Conservation (phyloP, 2,113 vertebrate genomes). For the Apus apus region DNA sequence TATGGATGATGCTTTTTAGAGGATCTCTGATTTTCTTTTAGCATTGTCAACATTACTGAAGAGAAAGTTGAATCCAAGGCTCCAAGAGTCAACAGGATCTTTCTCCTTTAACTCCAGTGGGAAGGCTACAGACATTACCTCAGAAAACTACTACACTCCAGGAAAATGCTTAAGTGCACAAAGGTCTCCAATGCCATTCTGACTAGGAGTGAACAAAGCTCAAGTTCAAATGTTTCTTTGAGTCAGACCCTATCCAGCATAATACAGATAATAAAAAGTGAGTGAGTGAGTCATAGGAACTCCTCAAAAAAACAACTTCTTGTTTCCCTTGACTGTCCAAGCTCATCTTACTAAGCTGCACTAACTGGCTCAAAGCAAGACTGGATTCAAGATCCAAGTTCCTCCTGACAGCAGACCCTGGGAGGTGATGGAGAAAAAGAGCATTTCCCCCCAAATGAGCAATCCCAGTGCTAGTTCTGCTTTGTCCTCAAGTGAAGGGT, state of each 20-base stretch:
- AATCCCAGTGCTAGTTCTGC: not conserved
- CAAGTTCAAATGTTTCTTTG: not conserved
- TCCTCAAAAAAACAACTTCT: not conserved
- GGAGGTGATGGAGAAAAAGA: not conserved
- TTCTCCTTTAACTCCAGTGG: not conserved
- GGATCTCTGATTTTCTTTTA: not conserved
- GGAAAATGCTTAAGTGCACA: not conserved
- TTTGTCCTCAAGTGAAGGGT: not conserved
- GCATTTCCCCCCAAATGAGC: not conserved
- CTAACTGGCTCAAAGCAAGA: not conserved
- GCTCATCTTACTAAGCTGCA: slow-evolving; percentile 1
- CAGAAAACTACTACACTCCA: not conserved
- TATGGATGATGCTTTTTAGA: not conserved
- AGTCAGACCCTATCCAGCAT: not conserved
- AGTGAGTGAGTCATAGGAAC: not conserved
- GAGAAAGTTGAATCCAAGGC: not conserved
- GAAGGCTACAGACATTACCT: not conserved
- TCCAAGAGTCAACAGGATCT: not conserved
- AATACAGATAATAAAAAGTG: not conserved
- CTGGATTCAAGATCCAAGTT: not conserved
- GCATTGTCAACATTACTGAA: not conserved
- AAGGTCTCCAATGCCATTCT: not conserved
- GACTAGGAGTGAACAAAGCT: not conserved
- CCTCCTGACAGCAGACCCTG: not conserved
- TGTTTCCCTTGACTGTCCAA: not conserved